Evolutionary conservation across 30 jellyfish, hydroid and myxozoan genomes (phyloP), one percentile per base, ranked within the genome.

Genomic region (Chrysaora quinquecirrha): DNA sequence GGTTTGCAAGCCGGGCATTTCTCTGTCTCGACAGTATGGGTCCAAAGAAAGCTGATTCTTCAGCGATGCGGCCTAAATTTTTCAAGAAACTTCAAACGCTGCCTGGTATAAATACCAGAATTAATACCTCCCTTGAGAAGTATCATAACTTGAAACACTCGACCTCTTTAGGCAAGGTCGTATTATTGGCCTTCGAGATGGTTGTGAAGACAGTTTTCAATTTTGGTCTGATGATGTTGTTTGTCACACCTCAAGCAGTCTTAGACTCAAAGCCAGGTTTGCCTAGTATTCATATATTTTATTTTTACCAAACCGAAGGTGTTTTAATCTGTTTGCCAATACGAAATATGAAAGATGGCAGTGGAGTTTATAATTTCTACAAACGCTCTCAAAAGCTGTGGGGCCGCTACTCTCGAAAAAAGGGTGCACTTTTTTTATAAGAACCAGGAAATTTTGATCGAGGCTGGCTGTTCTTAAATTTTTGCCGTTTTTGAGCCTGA

Each of bases 141-240:
- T 72, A 72, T 23, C 73, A 25, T 11, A n/a, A 60, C 84, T n/a
- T 72, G 24, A 72, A 72, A 29, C 71, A 72, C 24, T 48, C 84
- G 9, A 23, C 84, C 24, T 6, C 47, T 46, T 22, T 72, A 3
- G 24, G 25, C 43, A 20, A 50, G 12, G 24, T 72, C 29, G 65
- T 29, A 10, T 46, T 72, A 16, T n/a, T 46, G 71, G 35, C 58
- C 34, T 72, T 56, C 71, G 84, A 72, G 48, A 25, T 12, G 14
- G 12, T 34, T 48, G 48, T 38, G 49, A 72, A 48, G 50, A 19
- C 34, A 20, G 3, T 25, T 19, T 23, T 72, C 10, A 50, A 46
- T 19, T 27, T 72, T 24, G 47, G 84, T 20, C 43, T 46, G 24
- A 4, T 72, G 71, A 54, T 72, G 71, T 20, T 48, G 0, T 50